phyloP scores from a whole-genome alignment of 2,113 vertebrate genomes.

The Heterocephalus glaber region DNA sequence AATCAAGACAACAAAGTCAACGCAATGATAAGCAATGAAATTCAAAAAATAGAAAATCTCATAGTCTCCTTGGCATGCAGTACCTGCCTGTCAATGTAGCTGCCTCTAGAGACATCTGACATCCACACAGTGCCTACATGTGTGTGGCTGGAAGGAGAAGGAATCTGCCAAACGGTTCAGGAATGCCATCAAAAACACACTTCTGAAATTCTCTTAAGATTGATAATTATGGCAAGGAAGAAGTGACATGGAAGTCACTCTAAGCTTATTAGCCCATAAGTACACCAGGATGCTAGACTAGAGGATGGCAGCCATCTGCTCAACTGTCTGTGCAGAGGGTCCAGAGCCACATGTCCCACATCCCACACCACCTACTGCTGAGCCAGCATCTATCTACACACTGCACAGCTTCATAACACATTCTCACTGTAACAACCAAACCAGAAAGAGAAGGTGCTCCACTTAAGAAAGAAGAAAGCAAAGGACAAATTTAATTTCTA shows the following conservation, averaged over 20 bases:
- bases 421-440: background rate
- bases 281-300: background rate
- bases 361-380: background rate
- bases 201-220: background rate
- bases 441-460: background rate
- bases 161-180: background rate
- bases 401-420: accelerated
- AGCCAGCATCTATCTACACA: background rate
- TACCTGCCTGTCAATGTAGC: background rate
- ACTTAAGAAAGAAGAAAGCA: background rate
- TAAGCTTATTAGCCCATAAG: background rate
- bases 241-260: background rate
- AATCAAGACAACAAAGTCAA: background rate
- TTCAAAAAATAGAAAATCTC: background rate
- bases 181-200: background rate
- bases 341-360: accelerated
- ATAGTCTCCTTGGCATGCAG: background rate
- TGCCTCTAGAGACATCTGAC: background rate
- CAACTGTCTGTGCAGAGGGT: background rate
- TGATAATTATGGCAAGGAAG: background rate
- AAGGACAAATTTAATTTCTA: background rate
- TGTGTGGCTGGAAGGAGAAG: no score
- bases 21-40: background rate
- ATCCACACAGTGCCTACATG: accelerated
- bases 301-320: background rate